Percentiles rank a stretch among this genome's conserved stretches.
These are phyloP conservation scores for Drosophila truncata DNA, from an alignment of 1,140 invertebrate genomes.

Conservation along the genomic window DNA sequence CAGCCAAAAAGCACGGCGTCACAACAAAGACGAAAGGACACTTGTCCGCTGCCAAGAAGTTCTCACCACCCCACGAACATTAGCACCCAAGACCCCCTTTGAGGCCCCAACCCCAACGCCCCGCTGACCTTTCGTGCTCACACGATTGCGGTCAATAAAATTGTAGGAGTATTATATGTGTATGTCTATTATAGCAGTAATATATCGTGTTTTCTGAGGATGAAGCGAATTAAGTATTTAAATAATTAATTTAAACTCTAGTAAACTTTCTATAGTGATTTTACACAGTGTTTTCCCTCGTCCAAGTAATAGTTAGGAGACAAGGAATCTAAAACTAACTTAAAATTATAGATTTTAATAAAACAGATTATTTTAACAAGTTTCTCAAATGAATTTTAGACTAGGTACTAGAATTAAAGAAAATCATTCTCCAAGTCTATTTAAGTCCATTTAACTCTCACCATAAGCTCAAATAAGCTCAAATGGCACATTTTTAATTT, in stretches of 20 bases:
- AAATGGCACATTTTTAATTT: not conserved
- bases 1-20: slow-evolving; percentile 57
- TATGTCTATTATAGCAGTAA: slow-evolving; percentile 6
- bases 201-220: slow-evolving; percentile 15
- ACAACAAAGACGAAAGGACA: slow-evolving; percentile 76
- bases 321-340: not conserved
- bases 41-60: slow-evolving; percentile 57
- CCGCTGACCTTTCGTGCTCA: slow-evolving; percentile 48
- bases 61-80: slow-evolving; percentile 18
- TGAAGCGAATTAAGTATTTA: slow-evolving; percentile 6
- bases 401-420: too few species aligned
- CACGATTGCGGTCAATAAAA: slow-evolving; percentile 46
- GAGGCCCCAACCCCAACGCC: slow-evolving; percentile 20
- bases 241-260: slow-evolving; percentile 2
- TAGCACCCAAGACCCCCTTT: slow-evolving; percentile 30
- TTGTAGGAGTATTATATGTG: slow-evolving; percentile 28
- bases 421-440: too few species aligned
- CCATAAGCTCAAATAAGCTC: too few species aligned
- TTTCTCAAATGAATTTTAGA: not conserved
- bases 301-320: not conserved
- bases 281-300: not conserved
- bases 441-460: too few species aligned
- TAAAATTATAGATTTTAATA: not conserved
- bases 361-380: not conserved
- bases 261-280: not conserved